Conservation (phyloP, 2,888 invertebrate genomes). For the Chirona hameri region DNA sequence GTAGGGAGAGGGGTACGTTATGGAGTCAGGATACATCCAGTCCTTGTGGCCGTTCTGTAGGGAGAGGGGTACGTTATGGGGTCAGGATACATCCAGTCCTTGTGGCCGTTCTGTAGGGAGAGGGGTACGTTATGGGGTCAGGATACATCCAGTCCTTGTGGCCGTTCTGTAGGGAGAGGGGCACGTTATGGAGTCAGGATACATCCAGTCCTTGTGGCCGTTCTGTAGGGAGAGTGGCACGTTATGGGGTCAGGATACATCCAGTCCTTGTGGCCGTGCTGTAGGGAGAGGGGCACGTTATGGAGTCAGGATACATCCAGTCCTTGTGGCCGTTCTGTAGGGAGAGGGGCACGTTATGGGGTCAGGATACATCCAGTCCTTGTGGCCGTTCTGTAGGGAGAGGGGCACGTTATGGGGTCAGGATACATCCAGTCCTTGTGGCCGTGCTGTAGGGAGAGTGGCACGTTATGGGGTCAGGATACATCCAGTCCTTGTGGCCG, state of each 20-base stretch:
- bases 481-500: slow-evolving; percentile 88
- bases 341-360: too few relatives aligned
- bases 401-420: too few relatives aligned
- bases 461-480: slow-evolving; percentile 39
- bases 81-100: slow-evolving; percentile 71
- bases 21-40: slow-evolving; percentile 61
- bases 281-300: background rate
- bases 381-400: slow-evolving; percentile 62
- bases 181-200: slow-evolving; percentile 39
- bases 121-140: too few relatives aligned
- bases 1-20: background rate
- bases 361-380: slow-evolving; percentile 71
- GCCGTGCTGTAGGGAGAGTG: slow-evolving; percentile 52
- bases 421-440: slow-evolving; percentile 82
- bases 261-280: slow-evolving; percentile 83
- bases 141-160: slow-evolving; percentile 82
- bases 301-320: slow-evolving; percentile 61
- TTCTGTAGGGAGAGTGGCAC: slow-evolving; percentile 45
- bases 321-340: slow-evolving; percentile 72
- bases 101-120: slow-evolving; percentile 62
- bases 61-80: too few relatives aligned
- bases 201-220: slow-evolving; percentile 88
- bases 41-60: slow-evolving; percentile 72
- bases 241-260: slow-evolving; percentile 51
- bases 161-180: slow-evolving; percentile 53